A percentile compares a stretch with the other conserved stretches of the same genome.
These are phyloP conservation scores for Lamellibrachia columna DNA, from an alignment of 2,888 invertebrate genomes.

Conservation along the genomic window DNA sequence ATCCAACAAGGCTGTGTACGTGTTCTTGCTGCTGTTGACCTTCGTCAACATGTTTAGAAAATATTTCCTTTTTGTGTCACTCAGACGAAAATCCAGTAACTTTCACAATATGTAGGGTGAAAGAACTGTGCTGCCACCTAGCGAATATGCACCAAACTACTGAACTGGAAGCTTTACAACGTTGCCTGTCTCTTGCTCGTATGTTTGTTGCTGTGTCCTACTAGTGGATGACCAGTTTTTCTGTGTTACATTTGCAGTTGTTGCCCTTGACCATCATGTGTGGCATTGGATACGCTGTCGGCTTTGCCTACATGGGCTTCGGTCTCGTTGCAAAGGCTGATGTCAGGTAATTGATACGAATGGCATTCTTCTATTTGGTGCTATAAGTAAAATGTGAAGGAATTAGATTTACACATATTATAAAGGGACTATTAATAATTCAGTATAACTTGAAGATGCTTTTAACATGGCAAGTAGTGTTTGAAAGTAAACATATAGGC, in stretches of 20 bases:
- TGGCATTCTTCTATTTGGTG: not conserved
- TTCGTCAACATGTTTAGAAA: not conserved
- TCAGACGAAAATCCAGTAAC: not conserved
- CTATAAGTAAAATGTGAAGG: not conserved
- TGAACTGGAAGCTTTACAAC: not conserved
- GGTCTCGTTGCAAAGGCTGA: constrained; percentile 1
- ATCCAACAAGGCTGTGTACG: no score
- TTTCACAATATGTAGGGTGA: not conserved
- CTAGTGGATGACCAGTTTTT: not conserved
- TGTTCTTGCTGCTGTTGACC: not conserved
- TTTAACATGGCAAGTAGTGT: not conserved
- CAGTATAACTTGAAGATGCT: not conserved
- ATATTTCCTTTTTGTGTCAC: not conserved
- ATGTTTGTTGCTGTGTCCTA: not conserved
- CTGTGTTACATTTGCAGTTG: not conserved
- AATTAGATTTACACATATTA: not conserved
- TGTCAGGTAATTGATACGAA: not conserved
- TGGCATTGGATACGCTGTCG: not conserved
- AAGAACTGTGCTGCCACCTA: not conserved
- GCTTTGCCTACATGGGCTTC: constrained; percentile 12
- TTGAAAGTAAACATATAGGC: no score
- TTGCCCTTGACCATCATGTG: not conserved
- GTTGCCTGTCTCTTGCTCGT: not conserved
- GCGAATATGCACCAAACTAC: not conserved
- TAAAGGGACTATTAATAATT: not conserved